phyloP scores from a whole-genome alignment of 2,888 invertebrate genomes.

The Orchestes rusci region DNA sequence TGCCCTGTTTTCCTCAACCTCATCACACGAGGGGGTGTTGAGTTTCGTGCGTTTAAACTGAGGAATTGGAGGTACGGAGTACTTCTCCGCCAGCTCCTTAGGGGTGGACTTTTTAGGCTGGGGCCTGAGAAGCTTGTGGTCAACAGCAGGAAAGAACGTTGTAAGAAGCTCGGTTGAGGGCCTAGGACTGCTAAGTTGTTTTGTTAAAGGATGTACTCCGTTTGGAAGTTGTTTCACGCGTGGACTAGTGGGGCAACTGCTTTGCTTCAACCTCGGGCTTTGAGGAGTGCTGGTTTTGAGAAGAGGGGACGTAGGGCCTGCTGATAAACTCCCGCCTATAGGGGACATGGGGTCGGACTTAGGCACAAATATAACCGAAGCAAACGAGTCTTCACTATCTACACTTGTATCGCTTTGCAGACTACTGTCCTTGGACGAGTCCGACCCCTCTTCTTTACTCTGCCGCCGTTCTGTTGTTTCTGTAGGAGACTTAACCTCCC shows the following conservation, averaged over 20 bases:
- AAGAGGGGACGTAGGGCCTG: constrained; percentile 56
- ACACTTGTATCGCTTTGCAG: constrained; percentile 90
- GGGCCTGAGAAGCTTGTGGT: background rate
- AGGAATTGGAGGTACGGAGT: constrained; percentile 41
- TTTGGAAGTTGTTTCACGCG: constrained; percentile 56
- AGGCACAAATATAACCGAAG: constrained; percentile 86
- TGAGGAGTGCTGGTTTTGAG: constrained; percentile 68
- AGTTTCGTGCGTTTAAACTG: constrained; percentile 37
- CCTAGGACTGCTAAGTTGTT: constrained; percentile 54
- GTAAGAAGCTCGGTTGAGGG: background rate
- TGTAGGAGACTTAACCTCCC: constrained; percentile 44
- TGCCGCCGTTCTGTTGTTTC: no score
- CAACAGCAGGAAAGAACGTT: background rate
- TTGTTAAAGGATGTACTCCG: constrained; percentile 50
- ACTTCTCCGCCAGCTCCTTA: constrained; percentile 39
- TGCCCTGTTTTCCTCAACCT: no score
- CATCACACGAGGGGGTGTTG: no score
- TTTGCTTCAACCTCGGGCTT: constrained; percentile 65
- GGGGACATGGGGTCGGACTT: constrained; percentile 68
- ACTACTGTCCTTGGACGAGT: constrained; percentile 82
- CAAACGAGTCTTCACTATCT: constrained; percentile 89
- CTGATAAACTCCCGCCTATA: constrained; percentile 47
- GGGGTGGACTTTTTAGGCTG: constrained; percentile 2
- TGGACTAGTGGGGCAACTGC: constrained; percentile 60
- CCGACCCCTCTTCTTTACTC: constrained; percentile 82